Conservation (phyloP, 2,888 invertebrate species). For the Lasioglossum zephyrum region DNA sequence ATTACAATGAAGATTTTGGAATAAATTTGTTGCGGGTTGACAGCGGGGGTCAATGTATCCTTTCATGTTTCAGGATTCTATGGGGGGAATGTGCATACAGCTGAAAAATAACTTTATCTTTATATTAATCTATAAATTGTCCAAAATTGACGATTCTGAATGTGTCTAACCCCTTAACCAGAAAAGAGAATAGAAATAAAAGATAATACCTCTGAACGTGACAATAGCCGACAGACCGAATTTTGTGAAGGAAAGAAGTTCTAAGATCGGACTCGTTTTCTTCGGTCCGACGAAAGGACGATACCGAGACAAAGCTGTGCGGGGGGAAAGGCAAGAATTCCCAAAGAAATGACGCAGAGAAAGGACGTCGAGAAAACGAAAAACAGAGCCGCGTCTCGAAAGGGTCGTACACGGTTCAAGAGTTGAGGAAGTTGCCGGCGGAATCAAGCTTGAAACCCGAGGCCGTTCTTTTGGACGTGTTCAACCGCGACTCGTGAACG, state of each 20-base stretch:
- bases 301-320: background rate
- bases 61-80: background rate
- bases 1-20: background rate
- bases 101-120: background rate
- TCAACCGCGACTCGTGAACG: slow-evolving; percentile 26
- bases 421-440: slow-evolving; percentile 52
- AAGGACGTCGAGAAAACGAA: background rate
- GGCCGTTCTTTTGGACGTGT: slow-evolving; percentile 27
- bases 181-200: background rate
- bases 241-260: slow-evolving; percentile 1
- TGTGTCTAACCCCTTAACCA: background rate
- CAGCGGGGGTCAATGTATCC: background rate
- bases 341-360: slow-evolving; percentile 13
- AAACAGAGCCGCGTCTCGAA: slow-evolving; percentile 28
- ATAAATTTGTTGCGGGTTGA: background rate
- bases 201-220: background rate
- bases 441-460: slow-evolving; percentile 46
- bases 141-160: background rate
- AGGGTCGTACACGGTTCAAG: slow-evolving; percentile 38
- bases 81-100: background rate
- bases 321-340: background rate
- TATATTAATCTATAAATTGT: background rate
- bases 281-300: background rate
- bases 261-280: background rate
- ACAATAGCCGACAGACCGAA: background rate